Conservation (phyloP, 2,888 invertebrate species). For the Dorcus parallelipipedus region DNA sequence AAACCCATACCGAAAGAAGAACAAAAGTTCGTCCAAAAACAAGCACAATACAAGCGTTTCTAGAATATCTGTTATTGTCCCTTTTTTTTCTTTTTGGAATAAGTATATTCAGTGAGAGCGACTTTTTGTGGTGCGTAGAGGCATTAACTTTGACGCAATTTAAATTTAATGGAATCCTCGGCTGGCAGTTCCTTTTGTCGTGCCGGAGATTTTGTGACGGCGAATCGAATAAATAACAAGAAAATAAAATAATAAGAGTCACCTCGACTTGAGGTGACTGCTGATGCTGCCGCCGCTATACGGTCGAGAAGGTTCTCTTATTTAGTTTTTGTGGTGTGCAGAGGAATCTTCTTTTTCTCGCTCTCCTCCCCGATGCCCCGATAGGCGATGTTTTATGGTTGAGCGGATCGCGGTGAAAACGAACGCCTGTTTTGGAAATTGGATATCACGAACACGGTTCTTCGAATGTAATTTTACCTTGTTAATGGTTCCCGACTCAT, state of each 20-base stretch:
- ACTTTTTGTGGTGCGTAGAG: conserved; percentile 29
- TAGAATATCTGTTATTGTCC: not conserved
- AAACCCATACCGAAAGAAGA: too few relatives aligned
- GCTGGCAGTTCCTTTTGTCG: conserved; percentile 10
- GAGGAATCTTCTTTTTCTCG: not conserved
- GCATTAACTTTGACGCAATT: conserved; percentile 38
- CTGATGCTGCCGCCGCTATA: not conserved
- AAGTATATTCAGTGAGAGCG: conserved; percentile 18
- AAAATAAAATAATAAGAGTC: conserved; percentile 12
- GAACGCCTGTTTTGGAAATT: conserved; percentile 12
- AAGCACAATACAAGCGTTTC: not conserved
- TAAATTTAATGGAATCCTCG: conserved; percentile 36
- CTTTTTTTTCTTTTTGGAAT: not conserved
- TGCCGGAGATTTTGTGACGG: conserved; percentile 11
- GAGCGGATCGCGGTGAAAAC: not conserved
- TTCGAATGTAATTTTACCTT: too few relatives aligned
- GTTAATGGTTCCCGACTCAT: too few relatives aligned
- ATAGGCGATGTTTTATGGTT: not conserved
- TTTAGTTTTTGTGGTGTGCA: conserved; percentile 4
- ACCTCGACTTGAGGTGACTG: conserved; percentile 12
- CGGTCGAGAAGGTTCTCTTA: conserved; percentile 3
- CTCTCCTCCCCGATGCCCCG: too few relatives aligned
- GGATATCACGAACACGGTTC: conserved; percentile 11
- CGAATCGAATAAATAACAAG: conserved; percentile 19
- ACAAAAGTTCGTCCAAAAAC: not conserved